Evolutionary conservation across 2,113 vertebrate species (phyloP), one percentile per base, ranked within the genome.

Genomic region (Osmerus eperlanus): DNA sequence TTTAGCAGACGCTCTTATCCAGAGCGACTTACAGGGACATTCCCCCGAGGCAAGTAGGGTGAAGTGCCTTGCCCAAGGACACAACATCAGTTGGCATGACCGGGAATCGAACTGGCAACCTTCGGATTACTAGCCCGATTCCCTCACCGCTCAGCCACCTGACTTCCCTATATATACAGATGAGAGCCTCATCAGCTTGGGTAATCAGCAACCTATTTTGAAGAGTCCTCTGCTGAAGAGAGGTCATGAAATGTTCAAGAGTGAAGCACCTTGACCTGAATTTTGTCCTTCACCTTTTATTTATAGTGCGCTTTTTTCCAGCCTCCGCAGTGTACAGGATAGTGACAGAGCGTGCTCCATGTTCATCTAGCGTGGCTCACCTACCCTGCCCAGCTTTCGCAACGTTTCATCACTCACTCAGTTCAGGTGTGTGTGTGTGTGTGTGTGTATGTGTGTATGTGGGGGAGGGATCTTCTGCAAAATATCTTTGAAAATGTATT

Each of bases 281-380:
- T 51, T 19, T 14, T 29, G 15, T 9, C 5, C 4, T 7, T 29
- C 13, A 23, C 66, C 15, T 36, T 36, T 71, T 47, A 64, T 18
- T 47, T 55, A 19, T 28, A 65, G 19, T 71, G 14, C 15, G 2
- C 54, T 36, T 54, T 72, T 23, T 9, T 13, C n/a, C n/a, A 21
- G 21, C 21, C 21, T 21, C 21, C 21, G 18, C 19, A 32, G 14
- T 29, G 60, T 28, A 12, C 32, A 23, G 28, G 66, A 64, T 14
- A 64, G 21, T 6, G 59, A 56, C 21, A 64, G n/a, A 36, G 7
- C 4, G 3, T 53, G 70, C 14, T 54, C 47, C 23, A 59, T 62
- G 32, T 66, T 77, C 23, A 59, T 52, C 12, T 13, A 55, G 36
- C 25, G 71, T 71, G 70, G 65, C 70, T 69, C 56, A 56, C 25